Evolutionary conservation across 2,888 invertebrate species (phyloP).

Genomic region (Nemoura dubitans): DNA sequence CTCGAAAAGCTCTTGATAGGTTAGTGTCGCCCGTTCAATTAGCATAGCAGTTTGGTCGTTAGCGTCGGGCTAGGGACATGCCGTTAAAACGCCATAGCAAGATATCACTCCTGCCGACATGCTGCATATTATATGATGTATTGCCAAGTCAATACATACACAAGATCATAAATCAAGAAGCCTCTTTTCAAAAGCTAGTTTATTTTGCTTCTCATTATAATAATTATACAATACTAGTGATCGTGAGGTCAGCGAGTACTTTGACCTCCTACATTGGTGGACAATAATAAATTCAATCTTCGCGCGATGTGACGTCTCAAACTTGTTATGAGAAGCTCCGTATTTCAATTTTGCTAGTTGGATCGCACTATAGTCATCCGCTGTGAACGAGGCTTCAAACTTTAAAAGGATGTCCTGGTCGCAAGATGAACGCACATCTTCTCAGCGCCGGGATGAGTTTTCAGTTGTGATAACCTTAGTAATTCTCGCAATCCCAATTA

Average conservation of each 20-base stretch:
- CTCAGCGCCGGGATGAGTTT: too few relatives aligned
- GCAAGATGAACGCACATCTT: too few relatives aligned
- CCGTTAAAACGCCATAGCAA: background rate
- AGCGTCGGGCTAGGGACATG: background rate
- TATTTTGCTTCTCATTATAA: slow-evolving; percentile 29
- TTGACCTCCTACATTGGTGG: slow-evolving; percentile 7
- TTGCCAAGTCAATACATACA: slow-evolving; percentile 1
- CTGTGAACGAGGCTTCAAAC: background rate
- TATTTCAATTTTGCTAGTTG: too few relatives aligned
- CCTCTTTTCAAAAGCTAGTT: slow-evolving; percentile 26
- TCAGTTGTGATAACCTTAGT: too few relatives aligned
- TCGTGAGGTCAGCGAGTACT: background rate
- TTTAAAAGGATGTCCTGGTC: background rate
- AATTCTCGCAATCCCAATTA: too few relatives aligned
- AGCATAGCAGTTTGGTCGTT: slow-evolving; percentile 7
- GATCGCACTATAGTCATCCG: background rate
- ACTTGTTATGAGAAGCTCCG: background rate
- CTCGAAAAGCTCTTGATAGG: background rate
- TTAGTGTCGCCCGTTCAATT: background rate
- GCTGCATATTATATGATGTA: background rate
- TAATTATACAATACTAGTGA: slow-evolving; percentile 4
- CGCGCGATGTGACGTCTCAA: background rate
- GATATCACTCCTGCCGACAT: background rate
- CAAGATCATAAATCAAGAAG: slow-evolving; percentile 16
- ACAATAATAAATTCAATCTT: slow-evolving; percentile 5